Base-by-base conservation (phyloP, 64 coral and sea anemone species). In the Montipora capricornis region DNA sequence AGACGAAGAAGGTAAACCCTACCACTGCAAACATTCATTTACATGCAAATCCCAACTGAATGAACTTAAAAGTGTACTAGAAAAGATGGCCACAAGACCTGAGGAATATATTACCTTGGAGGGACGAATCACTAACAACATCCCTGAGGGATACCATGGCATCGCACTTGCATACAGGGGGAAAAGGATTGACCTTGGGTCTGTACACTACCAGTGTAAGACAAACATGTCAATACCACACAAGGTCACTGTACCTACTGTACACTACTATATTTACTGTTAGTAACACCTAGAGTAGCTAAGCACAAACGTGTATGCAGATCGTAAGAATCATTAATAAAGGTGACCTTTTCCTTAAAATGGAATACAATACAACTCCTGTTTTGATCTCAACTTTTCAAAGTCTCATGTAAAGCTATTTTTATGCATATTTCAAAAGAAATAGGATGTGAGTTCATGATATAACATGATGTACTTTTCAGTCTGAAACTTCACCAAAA, bases 161-260 rank as follows among this genome's bases (percentile, higher is more conserved):
- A 79, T 79, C 67, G 74, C 68, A 4, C 44, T 91, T 17, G 83
- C 64, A 3, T 83, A 91, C 79, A 75, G 90, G 29, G 64, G 83
- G 7, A 91, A 91, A 59, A 83, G 90, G 29, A 83, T 91, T 26
- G 90, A 91, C 26, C 64, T 91, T 19, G 90, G 70, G 12, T 59
- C 79, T 29, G 73, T 14, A 2, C 90, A 91, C 51, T 91, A 91
- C 66, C 6, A 91, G 22, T 91, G 90, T 68, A 91, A 91, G 44
- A 91, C 90, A 22, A 91, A 91, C 50, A 91, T 91, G 78, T 91
- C 90, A 55, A 83, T 92, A 37, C 49, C 79, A 20, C 89, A 92
- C 66, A 92, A 92, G 80, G 26, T 90, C 6, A 59, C 1, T 2
- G 26, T 29, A 29, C 26, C 26, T 29, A 29, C 26, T 29, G 26